Evolutionary conservation across 2,888 invertebrate genomes (phyloP), one percentile per base, ranked within the genome.

Genomic region (Andrena fulva): DNA sequence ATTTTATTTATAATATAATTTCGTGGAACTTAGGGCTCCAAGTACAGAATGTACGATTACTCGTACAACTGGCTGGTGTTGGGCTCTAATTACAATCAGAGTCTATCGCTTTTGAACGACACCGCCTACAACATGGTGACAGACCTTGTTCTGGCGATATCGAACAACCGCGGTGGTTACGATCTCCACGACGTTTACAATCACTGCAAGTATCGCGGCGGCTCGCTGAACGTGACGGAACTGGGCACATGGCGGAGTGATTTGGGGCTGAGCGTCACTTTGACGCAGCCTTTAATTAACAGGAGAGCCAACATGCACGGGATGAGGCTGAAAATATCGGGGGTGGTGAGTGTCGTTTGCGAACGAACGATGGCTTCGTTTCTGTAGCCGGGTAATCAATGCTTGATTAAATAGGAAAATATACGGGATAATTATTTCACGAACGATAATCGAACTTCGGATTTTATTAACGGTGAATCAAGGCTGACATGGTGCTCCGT

Each of bases 281-380:
- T 91, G 20, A 87, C 77, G 0, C 89, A 91, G 62, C 73, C 82
- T 8, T 81, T 90, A 84, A 88, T 91, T 66, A 68, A 59, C 1
- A 89, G 92, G 64, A 84, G 92, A 42, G 68, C 87, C 0, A 89
- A 92, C 74, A 87, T 90, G 78, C 90, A 92, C 31, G 92, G 92
- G 7, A 86, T 92, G 84, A 89, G 75, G 62, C 56, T 92, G 35
- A 89, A 87, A 64, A 88, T 89, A 62, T 88, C 89, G n/a, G 86
- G 82, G 0, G 85, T 92, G 64, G 92, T 92, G 73, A 84, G 91
- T 89, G 29, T 62, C 2, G 10, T 6, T 12, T n/a, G 12, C 31
- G 3, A 24, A 2, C 8, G 12, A 5, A 31, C 1, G 10, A n/a
- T n/a, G 35, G 31, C 7, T 3, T 68, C 33, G 24, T 16, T 8